Evolutionary conservation across 2,797 vertebrate species (phyloP), one percentile per base, ranked within the genome.

Genomic region (Rhodeus uyekii): DNA sequence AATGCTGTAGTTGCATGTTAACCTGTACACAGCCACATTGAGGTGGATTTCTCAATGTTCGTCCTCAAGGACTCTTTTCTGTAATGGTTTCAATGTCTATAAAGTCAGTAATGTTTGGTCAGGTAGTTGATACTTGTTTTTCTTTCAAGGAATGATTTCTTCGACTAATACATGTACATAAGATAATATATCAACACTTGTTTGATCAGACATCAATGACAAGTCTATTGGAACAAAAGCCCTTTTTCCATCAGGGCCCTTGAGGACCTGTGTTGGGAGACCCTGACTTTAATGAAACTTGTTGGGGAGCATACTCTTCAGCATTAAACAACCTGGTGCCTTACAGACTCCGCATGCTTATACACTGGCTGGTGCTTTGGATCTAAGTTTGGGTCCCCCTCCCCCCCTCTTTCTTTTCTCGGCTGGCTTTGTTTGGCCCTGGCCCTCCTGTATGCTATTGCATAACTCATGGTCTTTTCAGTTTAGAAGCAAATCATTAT

Each of bases 311-410:
- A 85, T 92, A 93, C 93, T 94, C 94, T 92, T 94, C 92, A 94
- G 93, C 93, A 93, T 94, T 88, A 92, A 92, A 94, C 92, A 92
- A 94, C 94, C 92, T 94, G 95, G 94, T 95, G 95, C 94, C 95
- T 95, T 95, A 95, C 92, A 93, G 91, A 92, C 93, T 94, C 92
- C 87, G 90, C 93, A 94, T 95, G 94, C 94, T 95, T 95, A 95
- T 94, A 95, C 92, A 93, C 93, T 93, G 94, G 94, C 93, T 92
- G 93, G 92, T 94, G 93, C 93, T 93, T 94, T 92, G 93, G 93
- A 94, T 95, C 84, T 92, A 93, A 93, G 89, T 92, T 94, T 92
- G 90, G 90, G 90, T 92, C 55, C 58, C 44, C 55, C 0, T 24
- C 53, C n/a, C 53, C 10, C 2, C 55, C 24, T 2, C 85, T 87